Percentiles rank a stretch among this genome's conserved stretches.
Evolutionary conservation across 2,113 vertebrate genomes (phyloP).

Genomic region (Brachyhypopomus occidentalis): DNA sequence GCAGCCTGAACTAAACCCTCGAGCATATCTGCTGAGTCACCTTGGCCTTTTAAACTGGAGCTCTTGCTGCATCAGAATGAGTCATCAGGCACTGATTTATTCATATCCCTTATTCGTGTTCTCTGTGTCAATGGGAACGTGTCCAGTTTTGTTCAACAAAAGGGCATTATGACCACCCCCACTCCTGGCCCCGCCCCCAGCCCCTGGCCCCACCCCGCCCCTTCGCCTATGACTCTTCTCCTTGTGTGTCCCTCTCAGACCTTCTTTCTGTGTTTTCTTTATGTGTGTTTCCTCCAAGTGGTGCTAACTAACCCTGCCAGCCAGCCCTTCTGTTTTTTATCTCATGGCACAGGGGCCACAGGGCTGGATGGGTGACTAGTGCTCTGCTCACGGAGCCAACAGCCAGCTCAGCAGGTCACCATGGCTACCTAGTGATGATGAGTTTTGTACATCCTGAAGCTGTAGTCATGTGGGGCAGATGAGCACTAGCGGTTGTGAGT

Average conservation of each 20-base stretch:
- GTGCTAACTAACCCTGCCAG: constrained; percentile 46
- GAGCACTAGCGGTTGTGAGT: background rate
- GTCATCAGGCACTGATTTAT: background rate
- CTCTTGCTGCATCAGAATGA: background rate
- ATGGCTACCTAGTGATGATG: constrained; percentile 2
- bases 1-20: background rate
- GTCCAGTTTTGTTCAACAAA: constrained; percentile 35
- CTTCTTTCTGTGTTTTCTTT: constrained; percentile 1
- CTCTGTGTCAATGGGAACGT: constrained; percentile 11
- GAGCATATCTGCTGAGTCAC: background rate
- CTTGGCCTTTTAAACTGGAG: background rate
- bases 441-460: background rate
- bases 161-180: constrained; percentile 39
- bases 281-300: constrained; percentile 24
- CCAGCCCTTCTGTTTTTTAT: background rate
- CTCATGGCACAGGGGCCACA: background rate
- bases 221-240: background rate
- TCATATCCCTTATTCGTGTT: background rate
- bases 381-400: background rate
- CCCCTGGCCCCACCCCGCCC: too few species aligned
- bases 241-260: background rate
- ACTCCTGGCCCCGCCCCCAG: background rate
- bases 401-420: background rate
- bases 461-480: background rate
- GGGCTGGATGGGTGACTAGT: background rate